Base-by-base conservation (phyloP, 2,113 vertebrate genomes). In the Alligator mississippiensis region DNA sequence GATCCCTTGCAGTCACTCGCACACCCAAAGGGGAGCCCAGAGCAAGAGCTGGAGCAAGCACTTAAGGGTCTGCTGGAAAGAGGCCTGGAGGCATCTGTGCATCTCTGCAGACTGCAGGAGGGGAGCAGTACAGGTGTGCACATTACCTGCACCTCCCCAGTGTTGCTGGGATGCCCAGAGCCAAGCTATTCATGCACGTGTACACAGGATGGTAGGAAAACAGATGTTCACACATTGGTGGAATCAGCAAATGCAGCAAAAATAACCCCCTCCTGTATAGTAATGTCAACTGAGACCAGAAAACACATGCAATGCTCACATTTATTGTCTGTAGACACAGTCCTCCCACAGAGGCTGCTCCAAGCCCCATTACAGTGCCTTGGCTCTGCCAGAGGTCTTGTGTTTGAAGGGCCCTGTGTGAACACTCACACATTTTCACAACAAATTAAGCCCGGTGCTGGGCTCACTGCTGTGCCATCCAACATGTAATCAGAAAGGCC, bases 131-230 rank as follows among this genome's bases (percentile, higher is more conserved):
- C 77, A 5, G n/a, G 11, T 1, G 13, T 9, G n/a, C n/a, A 70
- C 8, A 4, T 5, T 58, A 16, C 21, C 3, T 25, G 14, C 80
- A 54, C 15, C 4, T 54, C 12, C 34, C 14, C 2, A 8, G 0
- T 1, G 11, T 6, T 28, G 12, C 81, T n/a, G 0, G 30, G 2
- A 87, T 70, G 38, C 5, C 34, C 2, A 1, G 78, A 12, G 85
- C 1, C 1, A 1, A 25, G 68, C 0, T 1, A 54, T 21, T 21
- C 68, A 21, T 58, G 10, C 68, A n/a, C 6, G 80, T 74, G 47
- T 54, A 13, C 47, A 14, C 16, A 0, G 0, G 3, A 63, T 4
- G 82, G 16, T 78, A 68, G 6, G 6, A 64, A 85, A 89, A 4
- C 18, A 15, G 22, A 58, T 2, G 30, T 30, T 75, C 27, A 6